Evolutionary conservation across 2,888 invertebrate genomes (phyloP).

Genomic region (Nymphalis c-album): DNA sequence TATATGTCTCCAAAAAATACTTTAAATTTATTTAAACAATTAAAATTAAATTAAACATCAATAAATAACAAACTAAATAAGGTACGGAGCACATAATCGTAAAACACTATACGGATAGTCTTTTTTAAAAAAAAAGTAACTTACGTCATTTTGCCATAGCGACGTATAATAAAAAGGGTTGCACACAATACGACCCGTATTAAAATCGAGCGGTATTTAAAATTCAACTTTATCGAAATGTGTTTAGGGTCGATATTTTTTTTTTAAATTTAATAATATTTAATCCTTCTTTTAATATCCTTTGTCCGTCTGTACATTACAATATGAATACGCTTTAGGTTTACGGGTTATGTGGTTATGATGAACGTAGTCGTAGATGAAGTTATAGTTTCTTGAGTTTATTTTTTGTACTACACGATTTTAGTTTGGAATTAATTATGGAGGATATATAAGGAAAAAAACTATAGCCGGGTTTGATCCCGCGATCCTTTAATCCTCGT

Average conservation of each 20-base stretch:
- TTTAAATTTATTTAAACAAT: not conserved
- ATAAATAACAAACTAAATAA: not conserved
- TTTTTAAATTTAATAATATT: conserved; percentile 19
- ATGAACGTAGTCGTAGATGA: conserved; percentile 5
- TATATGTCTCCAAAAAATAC: not conserved
- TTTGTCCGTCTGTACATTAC: conserved; percentile 42
- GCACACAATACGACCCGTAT: conserved; percentile 23
- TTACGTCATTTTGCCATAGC: conserved; percentile 28
- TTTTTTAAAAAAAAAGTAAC: conserved; percentile 3
- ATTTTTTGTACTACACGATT: not conserved
- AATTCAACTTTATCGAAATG: conserved; percentile 27
- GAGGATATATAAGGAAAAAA: too few species aligned
- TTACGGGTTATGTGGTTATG: conserved; percentile 44
- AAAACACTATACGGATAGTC: conserved; percentile 5
- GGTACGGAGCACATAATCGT: conserved; percentile 5
- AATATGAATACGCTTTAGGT: conserved; percentile 48
- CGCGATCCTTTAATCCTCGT: too few species aligned
- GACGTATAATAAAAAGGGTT: conserved; percentile 34
- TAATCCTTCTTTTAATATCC: conserved; percentile 37
- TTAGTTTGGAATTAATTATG: not conserved
- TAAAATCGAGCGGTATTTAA: conserved; percentile 17
- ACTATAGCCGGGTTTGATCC: too few species aligned
- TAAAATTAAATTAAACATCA: not conserved
- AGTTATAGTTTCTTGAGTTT: not conserved
- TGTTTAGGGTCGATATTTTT: conserved; percentile 11